Evolutionary conservation across 2,113 vertebrate genomes (phyloP).

Genomic region (Gavia stellata): DNA sequence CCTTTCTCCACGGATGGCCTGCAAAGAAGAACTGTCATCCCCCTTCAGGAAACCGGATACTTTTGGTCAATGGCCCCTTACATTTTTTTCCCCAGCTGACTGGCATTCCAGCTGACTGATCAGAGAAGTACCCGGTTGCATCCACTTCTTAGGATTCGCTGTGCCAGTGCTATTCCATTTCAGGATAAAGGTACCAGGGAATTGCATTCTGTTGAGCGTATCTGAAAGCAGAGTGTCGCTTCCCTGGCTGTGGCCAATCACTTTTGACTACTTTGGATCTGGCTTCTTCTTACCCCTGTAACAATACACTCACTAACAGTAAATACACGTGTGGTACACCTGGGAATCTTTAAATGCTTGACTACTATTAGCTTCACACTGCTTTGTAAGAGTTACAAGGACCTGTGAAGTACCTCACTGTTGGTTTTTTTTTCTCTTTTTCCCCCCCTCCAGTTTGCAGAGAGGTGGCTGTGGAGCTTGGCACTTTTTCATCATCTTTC

Average conservation of each 20-base stretch:
- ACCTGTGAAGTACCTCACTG: not conserved
- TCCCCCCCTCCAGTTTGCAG: not conserved
- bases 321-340: not conserved
- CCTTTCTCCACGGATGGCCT: not conserved
- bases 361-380: not conserved
- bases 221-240: fast-evolving
- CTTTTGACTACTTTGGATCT: not conserved
- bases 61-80: slow-evolving; percentile 16
- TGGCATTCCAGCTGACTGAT: not conserved
- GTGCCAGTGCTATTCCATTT: not conserved
- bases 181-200: not conserved
- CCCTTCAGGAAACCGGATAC: not conserved
- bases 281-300: not conserved
- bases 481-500: not conserved
- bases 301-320: not conserved
- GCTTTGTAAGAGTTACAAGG: not conserved
- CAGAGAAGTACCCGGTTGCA: not conserved
- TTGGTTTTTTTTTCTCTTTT: too few relatives aligned
- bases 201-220: not conserved
- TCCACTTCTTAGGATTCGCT: not conserved
- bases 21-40: not conserved
- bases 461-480: not conserved
- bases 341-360: not conserved
- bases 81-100: slow-evolving; percentile 13
- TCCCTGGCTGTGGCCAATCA: not conserved